Evolutionary conservation across 2,797 vertebrate species (phyloP).

Genomic region (Epinephelus malabaricus): DNA sequence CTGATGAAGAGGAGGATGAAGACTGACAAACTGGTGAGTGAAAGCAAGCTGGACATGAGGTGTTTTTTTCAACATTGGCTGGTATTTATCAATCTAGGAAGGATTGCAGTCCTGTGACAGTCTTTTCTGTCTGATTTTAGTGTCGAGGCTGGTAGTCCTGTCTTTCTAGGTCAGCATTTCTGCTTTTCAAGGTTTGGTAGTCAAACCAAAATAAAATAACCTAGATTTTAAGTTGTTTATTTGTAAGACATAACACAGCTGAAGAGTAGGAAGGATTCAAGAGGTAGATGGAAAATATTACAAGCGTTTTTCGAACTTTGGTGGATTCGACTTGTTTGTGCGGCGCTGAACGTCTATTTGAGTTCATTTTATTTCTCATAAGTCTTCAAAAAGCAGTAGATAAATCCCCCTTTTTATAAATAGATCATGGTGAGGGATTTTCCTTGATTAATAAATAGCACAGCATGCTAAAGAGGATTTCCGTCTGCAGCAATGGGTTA

Average conservation of each 20-base stretch:
- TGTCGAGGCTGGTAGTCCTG: background rate
- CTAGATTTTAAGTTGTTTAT: background rate
- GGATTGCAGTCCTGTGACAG: background rate
- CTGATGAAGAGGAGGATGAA: constrained; percentile 70
- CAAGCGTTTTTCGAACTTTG: constrained; percentile 19
- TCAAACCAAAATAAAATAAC: background rate
- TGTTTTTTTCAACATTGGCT: constrained; percentile 17
- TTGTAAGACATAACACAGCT: background rate
- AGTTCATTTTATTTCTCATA: background rate
- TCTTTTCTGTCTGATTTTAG: constrained; percentile 10
- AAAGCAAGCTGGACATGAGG: constrained; percentile 31
- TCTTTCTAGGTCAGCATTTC: background rate
- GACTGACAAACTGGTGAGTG: constrained; percentile 69
- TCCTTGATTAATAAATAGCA: background rate
- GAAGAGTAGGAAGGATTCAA: constrained; percentile 9
- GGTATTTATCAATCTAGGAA: constrained; percentile 32
- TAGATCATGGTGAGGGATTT: background rate
- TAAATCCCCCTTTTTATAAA: background rate
- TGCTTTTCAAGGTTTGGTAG: background rate
- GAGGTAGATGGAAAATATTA: constrained; percentile 27
- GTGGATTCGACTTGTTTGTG: constrained; percentile 1
- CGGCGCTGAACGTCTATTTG: background rate
- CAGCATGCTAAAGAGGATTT: background rate
- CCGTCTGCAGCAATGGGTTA: background rate
- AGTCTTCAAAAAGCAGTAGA: background rate